Conservation (phyloP, 2,797 vertebrate genomes). For the Phrynocephalus guinanensis region DNA sequence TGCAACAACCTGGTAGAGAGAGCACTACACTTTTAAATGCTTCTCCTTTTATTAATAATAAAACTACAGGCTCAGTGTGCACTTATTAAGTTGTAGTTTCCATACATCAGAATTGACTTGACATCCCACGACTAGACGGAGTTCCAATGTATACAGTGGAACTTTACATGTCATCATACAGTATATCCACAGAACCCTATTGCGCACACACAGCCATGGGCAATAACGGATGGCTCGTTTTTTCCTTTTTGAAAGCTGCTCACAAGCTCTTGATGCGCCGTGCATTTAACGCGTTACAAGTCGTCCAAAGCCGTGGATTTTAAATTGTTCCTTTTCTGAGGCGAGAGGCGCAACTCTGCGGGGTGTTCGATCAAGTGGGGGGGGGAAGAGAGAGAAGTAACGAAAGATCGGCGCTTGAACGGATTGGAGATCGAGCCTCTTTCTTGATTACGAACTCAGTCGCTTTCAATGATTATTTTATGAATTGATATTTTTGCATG, state of each 20-base stretch:
- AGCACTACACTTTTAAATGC: not conserved
- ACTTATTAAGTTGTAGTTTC: not conserved
- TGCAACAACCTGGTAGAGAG: no score
- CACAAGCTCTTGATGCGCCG: not conserved
- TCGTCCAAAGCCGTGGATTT: not conserved
- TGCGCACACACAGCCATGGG: not conserved
- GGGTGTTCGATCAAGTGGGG: constrained; percentile 5
- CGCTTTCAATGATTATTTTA: not conserved
- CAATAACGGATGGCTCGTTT: not conserved
- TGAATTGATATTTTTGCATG: not conserved
- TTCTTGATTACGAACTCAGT: not conserved
- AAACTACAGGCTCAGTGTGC: not conserved
- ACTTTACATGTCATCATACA: no score
- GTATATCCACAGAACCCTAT: no score
- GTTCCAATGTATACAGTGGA: no score
- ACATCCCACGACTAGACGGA: no score
- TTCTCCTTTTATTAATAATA: not conserved
- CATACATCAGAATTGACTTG: no score
- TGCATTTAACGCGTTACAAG: not conserved
- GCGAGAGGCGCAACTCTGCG: not conserved
- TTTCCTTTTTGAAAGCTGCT: not conserved
- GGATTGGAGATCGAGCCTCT: not conserved
- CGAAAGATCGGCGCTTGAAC: not conserved
- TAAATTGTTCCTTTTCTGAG: constrained; percentile 13
- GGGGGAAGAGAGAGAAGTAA: no score